Conservation (phyloP, 2,797 vertebrate genomes). For the Ptychobarbus kaznakovi region DNA sequence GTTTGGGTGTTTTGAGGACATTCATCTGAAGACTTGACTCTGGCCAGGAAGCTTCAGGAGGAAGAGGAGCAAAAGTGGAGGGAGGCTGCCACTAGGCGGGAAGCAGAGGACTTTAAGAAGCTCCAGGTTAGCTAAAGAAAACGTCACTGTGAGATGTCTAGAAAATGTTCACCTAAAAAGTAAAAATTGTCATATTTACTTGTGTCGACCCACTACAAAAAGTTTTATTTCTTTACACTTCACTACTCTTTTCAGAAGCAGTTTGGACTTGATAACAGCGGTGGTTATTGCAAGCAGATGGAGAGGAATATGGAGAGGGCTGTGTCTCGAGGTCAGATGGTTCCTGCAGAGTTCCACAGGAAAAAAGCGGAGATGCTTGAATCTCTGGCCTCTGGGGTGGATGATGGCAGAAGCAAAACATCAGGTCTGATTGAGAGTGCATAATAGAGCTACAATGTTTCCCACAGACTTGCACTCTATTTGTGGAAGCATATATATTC, state of each 20-base stretch:
- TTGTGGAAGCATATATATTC: too few species aligned
- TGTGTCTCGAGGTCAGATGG: slow-evolving; percentile 84
- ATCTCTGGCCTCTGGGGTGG: slow-evolving; percentile 85
- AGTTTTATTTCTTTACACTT: background rate
- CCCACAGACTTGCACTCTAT: too few species aligned
- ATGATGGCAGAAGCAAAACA: slow-evolving; percentile 89
- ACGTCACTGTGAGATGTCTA: background rate
- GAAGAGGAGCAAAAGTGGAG: slow-evolving; percentile 77
- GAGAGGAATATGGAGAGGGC: slow-evolving; percentile 87
- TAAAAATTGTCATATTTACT: background rate
- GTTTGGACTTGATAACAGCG: slow-evolving; percentile 87
- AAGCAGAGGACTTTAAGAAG: slow-evolving; percentile 82
- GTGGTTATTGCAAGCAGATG: slow-evolving; percentile 88
- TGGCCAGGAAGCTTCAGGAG: slow-evolving; percentile 80
- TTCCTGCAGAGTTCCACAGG: slow-evolving; percentile 86
- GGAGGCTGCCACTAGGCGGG: slow-evolving; percentile 71
- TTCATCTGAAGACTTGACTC: slow-evolving; percentile 54
- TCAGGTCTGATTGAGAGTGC: slow-evolving; percentile 76
- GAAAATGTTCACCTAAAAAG: background rate
- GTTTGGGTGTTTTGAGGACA: slow-evolving; percentile 37
- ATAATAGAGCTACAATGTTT: background rate
- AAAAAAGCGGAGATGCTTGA: slow-evolving; percentile 90
- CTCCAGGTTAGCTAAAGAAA: slow-evolving; percentile 75
- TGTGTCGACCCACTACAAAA: background rate
- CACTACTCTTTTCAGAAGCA: slow-evolving; percentile 76